Conservation (phyloP, 2,113 vertebrate species). For the Thamnophis sirtalis region DNA sequence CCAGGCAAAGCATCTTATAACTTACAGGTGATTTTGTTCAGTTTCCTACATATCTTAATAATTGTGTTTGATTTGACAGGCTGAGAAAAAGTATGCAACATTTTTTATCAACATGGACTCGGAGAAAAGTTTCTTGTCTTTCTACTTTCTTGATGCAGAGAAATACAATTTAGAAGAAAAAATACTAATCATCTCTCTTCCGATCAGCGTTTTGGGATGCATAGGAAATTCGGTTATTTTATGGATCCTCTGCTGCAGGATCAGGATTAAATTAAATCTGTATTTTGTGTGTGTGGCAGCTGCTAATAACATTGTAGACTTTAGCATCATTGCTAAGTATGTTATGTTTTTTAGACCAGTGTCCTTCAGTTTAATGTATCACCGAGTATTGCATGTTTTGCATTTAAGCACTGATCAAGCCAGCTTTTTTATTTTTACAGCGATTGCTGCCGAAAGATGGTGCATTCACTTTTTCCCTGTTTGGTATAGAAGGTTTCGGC, state of each 20-base stretch:
- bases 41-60: neutral
- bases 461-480: neutral
- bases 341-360: too few relatives aligned
- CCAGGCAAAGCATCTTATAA: neutral
- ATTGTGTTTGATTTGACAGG: conserved; percentile 9
- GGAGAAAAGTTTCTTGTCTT: neutral
- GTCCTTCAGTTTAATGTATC: neutral
- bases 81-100: neutral
- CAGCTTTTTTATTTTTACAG: conserved; percentile 2
- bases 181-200: neutral
- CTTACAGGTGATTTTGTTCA: neutral
- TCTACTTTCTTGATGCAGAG: too few relatives aligned
- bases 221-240: conserved; percentile 3
- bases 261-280: neutral
- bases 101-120: too few relatives aligned
- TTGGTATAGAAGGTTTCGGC: neutral
- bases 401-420: conserved; percentile 14
- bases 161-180: neutral
- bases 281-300: conserved; percentile 1
- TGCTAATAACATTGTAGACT: neutral
- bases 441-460: neutral
- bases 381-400: accelerated
- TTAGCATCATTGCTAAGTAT: neutral
- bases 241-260: conserved; percentile 6
- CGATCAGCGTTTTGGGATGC: neutral